phyloP scores from a whole-genome alignment of 2,888 invertebrate genomes.

The Timema podura region DNA sequence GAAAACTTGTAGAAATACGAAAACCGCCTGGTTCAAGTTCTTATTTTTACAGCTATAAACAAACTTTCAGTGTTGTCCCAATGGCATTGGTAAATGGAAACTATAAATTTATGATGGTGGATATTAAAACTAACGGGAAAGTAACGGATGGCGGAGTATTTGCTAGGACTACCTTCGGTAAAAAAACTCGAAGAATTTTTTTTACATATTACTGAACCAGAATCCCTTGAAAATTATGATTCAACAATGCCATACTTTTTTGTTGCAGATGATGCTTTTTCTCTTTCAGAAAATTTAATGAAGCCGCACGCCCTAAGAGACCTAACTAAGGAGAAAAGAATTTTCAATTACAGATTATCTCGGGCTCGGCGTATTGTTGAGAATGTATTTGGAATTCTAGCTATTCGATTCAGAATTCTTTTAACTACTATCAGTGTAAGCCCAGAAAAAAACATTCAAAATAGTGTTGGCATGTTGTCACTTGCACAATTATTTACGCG shows the following conservation, averaged over 20 bases:
- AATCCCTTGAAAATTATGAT: background rate
- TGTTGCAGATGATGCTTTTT: slow-evolving; percentile 9
- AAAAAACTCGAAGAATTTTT: no score
- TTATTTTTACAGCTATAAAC: no score
- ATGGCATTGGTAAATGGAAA: no score
- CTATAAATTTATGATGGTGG: no score
- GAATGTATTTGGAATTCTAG: slow-evolving; percentile 9
- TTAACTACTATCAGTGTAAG: background rate
- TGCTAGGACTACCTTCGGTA: no score
- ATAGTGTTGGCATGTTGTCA: background rate
- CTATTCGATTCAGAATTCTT: background rate
- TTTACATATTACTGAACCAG: background rate
- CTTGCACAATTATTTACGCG: background rate
- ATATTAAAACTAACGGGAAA: no score
- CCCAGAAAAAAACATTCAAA: background rate
- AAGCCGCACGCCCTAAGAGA: background rate
- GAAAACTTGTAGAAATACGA: no score
- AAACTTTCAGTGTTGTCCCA: no score
- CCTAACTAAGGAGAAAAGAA: slow-evolving; percentile 8
- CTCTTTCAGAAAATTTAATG: background rate
- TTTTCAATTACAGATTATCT: slow-evolving; percentile 11
- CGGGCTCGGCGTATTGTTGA: background rate
- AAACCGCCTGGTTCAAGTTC: no score
- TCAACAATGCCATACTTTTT: background rate
- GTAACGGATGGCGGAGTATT: no score